Conservation (phyloP, 1,140 invertebrate genomes). For the Antheraea mylitta region DNA sequence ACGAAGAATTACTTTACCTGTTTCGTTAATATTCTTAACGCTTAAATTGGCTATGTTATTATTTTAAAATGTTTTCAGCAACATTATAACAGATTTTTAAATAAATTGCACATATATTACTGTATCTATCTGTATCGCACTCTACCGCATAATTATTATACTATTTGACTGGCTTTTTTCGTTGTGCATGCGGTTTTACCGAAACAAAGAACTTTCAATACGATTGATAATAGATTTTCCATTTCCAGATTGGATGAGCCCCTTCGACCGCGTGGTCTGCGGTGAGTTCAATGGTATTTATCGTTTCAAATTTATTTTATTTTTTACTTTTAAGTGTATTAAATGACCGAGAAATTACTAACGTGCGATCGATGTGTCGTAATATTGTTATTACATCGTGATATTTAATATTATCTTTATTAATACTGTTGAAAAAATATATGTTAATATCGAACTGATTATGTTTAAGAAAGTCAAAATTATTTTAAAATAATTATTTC, state of each 20-base stretch:
- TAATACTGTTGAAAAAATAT: too few species aligned
- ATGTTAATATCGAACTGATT: too few species aligned
- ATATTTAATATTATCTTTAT: too few species aligned
- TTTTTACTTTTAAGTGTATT: slow-evolving; percentile 67
- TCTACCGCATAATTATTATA: background rate
- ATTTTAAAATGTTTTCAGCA: too few species aligned
- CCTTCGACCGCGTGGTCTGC: slow-evolving; percentile 93
- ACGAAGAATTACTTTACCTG: too few species aligned
- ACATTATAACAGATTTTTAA: too few species aligned
- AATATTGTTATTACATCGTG: background rate
- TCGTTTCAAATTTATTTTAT: slow-evolving; percentile 78
- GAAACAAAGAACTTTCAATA: slow-evolving; percentile 70
- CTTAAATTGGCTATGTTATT: too few species aligned
- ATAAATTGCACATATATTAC: too few species aligned
- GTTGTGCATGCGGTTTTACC: slow-evolving; percentile 56
- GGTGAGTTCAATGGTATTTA: slow-evolving; percentile 91
- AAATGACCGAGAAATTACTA: background rate
- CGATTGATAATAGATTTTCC: slow-evolving; percentile 80
- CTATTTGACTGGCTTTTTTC: slow-evolving; percentile 20
- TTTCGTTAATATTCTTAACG: too few species aligned
- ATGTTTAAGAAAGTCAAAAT: too few species aligned
- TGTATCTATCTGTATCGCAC: too few species aligned
- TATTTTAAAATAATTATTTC: too few species aligned
- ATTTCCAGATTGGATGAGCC: slow-evolving; percentile 93
- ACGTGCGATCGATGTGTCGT: background rate